Evolutionary conservation across 1,140 invertebrate genomes (phyloP), one percentile per base, ranked within the genome.

Genomic region (Trypoxylus dichotomus): DNA sequence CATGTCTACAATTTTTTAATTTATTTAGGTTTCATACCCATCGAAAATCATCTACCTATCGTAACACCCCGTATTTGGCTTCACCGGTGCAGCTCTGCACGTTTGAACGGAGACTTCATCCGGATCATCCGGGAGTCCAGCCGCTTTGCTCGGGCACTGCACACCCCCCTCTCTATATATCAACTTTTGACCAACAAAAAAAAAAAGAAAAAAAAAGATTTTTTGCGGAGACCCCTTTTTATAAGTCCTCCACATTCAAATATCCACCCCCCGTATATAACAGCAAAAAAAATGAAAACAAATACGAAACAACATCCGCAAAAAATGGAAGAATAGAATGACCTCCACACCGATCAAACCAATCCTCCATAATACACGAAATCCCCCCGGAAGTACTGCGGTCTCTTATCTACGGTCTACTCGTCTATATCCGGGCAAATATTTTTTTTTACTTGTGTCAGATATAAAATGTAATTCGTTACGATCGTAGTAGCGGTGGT

Each of bases 81-180:
- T 76, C 74, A 79, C 60, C 76, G 76, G 73, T 68, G 27, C 60
- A 78, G 79, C 74, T 78, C 81, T 82, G 83, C 82, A 84, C 82
- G 81, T 82, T 68, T 79, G 80, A 81, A 60, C 79, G 79, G 81
- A 84, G 81, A 80, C 41, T 41, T 75, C 81, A 77, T 80, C 80
- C 80, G 72, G 77, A 76, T 76, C 60, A n/a, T 24, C 47, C 19
- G 47, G 47, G 29, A 32, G 71, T 43, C 72, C 58, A 13, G 76
- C 76, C 79, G 81, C 82, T 83, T 83, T 83, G 83, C 83, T 84
- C 83, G 82, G 83, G 83, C 83, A 84, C 83, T 81, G 83, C 83
- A 84, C 83, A 82, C 80, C 80, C 83, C 79, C 79, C 68, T 27
- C 25, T 74, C n/a, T 6, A 19, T 41, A 24, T 63, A 37, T 37